These are phyloP conservation scores for Danio choprae DNA, from an alignment of 2,797 vertebrate species.

Conservation along the genomic window DNA sequence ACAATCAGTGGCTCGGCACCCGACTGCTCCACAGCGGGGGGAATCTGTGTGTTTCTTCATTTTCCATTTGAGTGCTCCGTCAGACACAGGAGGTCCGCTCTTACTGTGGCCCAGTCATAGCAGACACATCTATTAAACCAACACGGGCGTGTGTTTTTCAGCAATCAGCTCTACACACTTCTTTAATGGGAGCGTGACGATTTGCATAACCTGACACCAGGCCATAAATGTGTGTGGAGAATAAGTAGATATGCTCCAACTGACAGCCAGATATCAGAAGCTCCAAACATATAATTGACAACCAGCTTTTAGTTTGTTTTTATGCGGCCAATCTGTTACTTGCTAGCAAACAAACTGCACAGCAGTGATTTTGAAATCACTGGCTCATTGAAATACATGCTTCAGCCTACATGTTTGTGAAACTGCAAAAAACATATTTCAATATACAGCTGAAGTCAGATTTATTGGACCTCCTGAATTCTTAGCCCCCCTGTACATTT, in stretches of 20 bases:
- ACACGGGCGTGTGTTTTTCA: constrained; percentile 16
- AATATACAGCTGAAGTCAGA: too few species aligned
- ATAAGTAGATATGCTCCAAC: not conserved
- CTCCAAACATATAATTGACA: not conserved
- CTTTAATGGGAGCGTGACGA: not conserved
- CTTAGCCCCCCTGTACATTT: too few species aligned
- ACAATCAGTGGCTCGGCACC: constrained; percentile 28
- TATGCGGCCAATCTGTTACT: too few species aligned
- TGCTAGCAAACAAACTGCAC: too few species aligned
- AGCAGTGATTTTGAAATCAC: too few species aligned
- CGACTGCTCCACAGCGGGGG: constrained; percentile 45
- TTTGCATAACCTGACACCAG: constrained; percentile 10
- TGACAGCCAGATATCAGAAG: not conserved
- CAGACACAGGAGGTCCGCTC: constrained; percentile 58
- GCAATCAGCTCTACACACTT: not conserved
- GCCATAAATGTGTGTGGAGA: constrained; percentile 18
- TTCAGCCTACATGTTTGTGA: too few species aligned
- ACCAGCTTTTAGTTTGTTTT: too few species aligned
- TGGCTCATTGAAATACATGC: too few species aligned
- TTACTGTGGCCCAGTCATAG: constrained; percentile 2
- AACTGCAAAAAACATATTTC: too few species aligned
- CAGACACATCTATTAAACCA: constrained; percentile 33
- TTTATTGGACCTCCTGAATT: too few species aligned
- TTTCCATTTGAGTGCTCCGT: constrained; percentile 64
- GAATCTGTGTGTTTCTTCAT: constrained; percentile 62